A percentile compares a stretch with the other conserved stretches of the same genome.
Evolutionary conservation across 2,888 invertebrate species (phyloP).

Genomic region (Phrixothrix hirtus): DNA sequence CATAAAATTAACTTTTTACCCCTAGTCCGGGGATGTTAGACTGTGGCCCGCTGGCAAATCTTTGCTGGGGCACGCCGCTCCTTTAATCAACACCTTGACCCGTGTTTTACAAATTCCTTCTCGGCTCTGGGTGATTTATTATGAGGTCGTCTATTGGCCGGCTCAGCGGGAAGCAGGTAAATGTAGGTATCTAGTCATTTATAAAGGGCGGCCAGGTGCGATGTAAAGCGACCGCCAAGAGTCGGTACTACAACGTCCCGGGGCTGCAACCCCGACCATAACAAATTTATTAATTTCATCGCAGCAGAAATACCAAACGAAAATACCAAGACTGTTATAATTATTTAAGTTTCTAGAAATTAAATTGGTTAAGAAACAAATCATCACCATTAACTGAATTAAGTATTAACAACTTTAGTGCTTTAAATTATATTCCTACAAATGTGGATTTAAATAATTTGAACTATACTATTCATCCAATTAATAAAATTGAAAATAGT

Average conservation of each 20-base stretch:
- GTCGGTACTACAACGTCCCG: slow-evolving; percentile 40
- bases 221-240: slow-evolving; percentile 43
- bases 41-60: slow-evolving; percentile 39
- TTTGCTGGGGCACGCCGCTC: slow-evolving; percentile 47
- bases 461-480: too few relatives aligned
- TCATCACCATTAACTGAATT: slow-evolving; percentile 2
- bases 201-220: slow-evolving; percentile 49
- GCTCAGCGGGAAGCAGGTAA: slow-evolving; percentile 51
- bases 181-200: slow-evolving; percentile 48
- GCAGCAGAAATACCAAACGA: slow-evolving; percentile 21
- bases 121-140: slow-evolving; percentile 56
- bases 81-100: slow-evolving; percentile 55
- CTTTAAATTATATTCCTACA: too few relatives aligned
- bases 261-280: slow-evolving; percentile 45
- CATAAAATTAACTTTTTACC: slow-evolving; percentile 43
- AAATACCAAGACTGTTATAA: slow-evolving; percentile 22
- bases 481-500: too few relatives aligned
- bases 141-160: slow-evolving; percentile 53
- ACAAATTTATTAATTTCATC: slow-evolving; percentile 46
- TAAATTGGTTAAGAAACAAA: slow-evolving; percentile 14
- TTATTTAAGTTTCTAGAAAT: slow-evolving; percentile 21
- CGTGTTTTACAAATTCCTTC: slow-evolving; percentile 55
- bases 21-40: slow-evolving; percentile 40
- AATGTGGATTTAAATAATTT: too few relatives aligned
- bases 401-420: neutral